These are phyloP conservation scores for Columbina picui DNA, from an alignment of 2,113 vertebrate species.

Conservation along the genomic window DNA sequence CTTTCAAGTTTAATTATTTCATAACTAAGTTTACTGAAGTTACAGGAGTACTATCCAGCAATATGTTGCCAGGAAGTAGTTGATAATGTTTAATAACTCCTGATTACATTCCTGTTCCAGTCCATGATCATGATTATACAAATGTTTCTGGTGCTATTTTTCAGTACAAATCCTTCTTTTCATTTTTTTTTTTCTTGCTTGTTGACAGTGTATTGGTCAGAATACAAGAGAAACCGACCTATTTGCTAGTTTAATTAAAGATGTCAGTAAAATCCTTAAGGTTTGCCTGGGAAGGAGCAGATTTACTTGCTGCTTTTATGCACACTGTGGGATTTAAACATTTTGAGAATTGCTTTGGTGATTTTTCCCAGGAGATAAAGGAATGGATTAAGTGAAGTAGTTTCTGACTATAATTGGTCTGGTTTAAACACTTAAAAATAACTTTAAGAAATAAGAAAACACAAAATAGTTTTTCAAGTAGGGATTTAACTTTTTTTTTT, in stretches of 20 bases:
- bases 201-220: slow-evolving; percentile 54
- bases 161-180: slow-evolving; percentile 66
- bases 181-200: slow-evolving; percentile 15
- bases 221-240: slow-evolving; percentile 56
- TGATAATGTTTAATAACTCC: slow-evolving; percentile 64
- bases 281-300: slow-evolving; percentile 62
- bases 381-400: slow-evolving; percentile 67
- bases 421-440: slow-evolving; percentile 71
- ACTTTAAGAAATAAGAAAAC: slow-evolving; percentile 62
- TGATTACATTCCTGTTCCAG: slow-evolving; percentile 61
- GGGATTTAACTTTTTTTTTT: slow-evolving; percentile 34
- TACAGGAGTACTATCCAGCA: neutral
- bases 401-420: slow-evolving; percentile 68
- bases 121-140: slow-evolving; percentile 59
- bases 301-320: slow-evolving; percentile 69
- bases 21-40: slow-evolving; percentile 31
- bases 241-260: slow-evolving; percentile 75
- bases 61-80: slow-evolving; percentile 53
- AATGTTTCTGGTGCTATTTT: slow-evolving; percentile 68
- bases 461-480: slow-evolving; percentile 53
- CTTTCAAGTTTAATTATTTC: slow-evolving; percentile 40
- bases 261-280: slow-evolving; percentile 61
- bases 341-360: slow-evolving; percentile 66
- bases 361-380: slow-evolving; percentile 72
- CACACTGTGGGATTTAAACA: slow-evolving; percentile 63